phyloP scores from a whole-genome alignment of 2,113 vertebrate species.

The Rhadina sibilatrix region DNA sequence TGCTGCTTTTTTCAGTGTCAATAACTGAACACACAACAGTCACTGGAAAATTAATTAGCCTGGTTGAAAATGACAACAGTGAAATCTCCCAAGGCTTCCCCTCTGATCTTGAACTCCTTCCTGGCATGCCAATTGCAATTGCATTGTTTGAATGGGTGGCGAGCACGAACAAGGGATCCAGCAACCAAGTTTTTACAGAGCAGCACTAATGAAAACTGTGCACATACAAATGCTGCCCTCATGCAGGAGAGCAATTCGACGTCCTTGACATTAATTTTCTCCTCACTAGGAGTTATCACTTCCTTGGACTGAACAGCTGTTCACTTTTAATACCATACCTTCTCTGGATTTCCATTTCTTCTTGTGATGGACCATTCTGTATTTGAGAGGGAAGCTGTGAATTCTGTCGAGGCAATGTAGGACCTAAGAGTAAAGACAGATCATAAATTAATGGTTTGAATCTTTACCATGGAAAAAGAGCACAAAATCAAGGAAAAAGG shows the following conservation, averaged over 20 bases:
- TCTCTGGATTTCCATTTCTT: conserved; percentile 94
- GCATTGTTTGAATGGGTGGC: background rate
- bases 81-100: background rate
- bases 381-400: conserved; percentile 85
- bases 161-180: background rate
- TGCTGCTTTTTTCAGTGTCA: background rate
- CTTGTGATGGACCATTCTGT: conserved; percentile 93
- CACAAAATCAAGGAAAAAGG: conserved; percentile 29
- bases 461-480: background rate
- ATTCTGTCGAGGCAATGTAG: conserved; percentile 89
- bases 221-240: background rate
- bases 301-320: background rate
- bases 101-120: background rate
- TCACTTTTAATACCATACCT: conserved; percentile 73
- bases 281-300: background rate
- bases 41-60: conserved; percentile 1
- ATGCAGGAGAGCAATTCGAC: background rate
- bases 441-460: background rate
- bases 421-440: conserved; percentile 77
- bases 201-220: background rate
- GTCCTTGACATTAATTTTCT: background rate
- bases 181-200: background rate
- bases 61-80: background rate
- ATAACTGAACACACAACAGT: background rate
- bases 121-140: background rate